phyloP scores from a whole-genome alignment of 2,113 vertebrate species.

The Balaenoptera acutorostrata region DNA sequence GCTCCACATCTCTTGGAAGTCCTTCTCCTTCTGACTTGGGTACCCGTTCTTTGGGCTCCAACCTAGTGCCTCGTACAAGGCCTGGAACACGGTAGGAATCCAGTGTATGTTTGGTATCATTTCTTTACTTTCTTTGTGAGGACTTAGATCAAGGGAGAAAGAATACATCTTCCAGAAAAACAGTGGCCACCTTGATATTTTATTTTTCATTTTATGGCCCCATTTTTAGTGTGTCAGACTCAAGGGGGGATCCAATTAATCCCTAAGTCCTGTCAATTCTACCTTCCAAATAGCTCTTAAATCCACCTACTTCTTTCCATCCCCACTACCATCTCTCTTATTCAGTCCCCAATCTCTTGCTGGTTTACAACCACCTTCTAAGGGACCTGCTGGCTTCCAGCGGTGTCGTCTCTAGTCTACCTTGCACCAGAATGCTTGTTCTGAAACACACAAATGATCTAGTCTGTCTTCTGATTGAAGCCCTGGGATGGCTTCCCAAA shows the following conservation, averaged over 20 bases:
- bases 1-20: not conserved
- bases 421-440: not conserved
- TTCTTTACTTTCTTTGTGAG: not conserved
- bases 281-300: conserved; percentile 3
- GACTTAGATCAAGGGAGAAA: conserved; percentile 4
- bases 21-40: not conserved
- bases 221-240: conserved; percentile 41
- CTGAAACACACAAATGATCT: not conserved
- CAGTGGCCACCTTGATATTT: conserved; percentile 30
- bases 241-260: conserved; percentile 38
- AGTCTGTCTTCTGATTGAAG: not conserved
- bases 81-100: not conserved
- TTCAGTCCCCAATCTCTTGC: not conserved
- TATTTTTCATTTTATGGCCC: conserved; percentile 46
- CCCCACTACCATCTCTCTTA: not conserved
- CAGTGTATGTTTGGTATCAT: not conserved
- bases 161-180: conserved; percentile 24
- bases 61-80: not conserved
- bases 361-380: not conserved
- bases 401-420: not conserved
- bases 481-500: not conserved
- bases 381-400: not conserved
- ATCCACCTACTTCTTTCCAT: conserved; percentile 2
- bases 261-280: not conserved
- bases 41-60: not conserved